These are phyloP conservation scores for Zaprionus africanus DNA, from an alignment of 1,140 invertebrate genomes.

Conservation along the genomic window DNA sequence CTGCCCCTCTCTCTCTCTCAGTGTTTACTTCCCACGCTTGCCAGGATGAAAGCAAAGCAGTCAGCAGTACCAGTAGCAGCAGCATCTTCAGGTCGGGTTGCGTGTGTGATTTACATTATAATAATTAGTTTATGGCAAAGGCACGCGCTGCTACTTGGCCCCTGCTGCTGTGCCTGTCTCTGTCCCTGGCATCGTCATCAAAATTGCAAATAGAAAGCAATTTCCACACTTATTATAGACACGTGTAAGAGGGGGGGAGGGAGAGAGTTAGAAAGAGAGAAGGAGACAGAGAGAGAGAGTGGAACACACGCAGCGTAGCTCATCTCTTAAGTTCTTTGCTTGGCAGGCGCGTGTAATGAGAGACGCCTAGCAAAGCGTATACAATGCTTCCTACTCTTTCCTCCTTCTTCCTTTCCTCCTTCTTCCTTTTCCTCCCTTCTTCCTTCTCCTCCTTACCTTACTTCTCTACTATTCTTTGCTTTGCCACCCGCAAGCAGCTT, in stretches of 20 bases:
- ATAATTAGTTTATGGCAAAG: conserved; percentile 67
- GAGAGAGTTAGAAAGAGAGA: not conserved
- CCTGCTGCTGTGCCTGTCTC: not conserved
- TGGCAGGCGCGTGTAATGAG: conserved; percentile 38
- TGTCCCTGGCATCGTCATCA: conserved; percentile 42
- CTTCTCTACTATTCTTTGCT: not conserved
- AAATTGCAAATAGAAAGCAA: conserved; percentile 72
- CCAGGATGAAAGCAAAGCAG: not conserved
- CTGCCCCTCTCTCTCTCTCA: not conserved
- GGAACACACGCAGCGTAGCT: not conserved
- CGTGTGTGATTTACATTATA: conserved; percentile 67
- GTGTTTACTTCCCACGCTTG: not conserved
- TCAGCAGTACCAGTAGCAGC: not conserved
- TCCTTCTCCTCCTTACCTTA: not conserved
- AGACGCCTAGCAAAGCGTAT: not conserved
- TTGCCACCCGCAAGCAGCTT: conserved; percentile 20
- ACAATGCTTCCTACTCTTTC: not conserved
- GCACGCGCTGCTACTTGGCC: conserved; percentile 37
- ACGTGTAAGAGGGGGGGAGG: conserved; percentile 28
- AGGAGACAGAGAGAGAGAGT: conserved; percentile 1
- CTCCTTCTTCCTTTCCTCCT: not conserved
- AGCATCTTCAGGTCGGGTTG: conserved; percentile 13
- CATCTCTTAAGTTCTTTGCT: conserved; percentile 18
- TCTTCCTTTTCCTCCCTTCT: not conserved
- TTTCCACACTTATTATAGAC: conserved; percentile 66